phyloP scores from a whole-genome alignment of 2,888 invertebrate species.

The Leptothorax acervorum region DNA sequence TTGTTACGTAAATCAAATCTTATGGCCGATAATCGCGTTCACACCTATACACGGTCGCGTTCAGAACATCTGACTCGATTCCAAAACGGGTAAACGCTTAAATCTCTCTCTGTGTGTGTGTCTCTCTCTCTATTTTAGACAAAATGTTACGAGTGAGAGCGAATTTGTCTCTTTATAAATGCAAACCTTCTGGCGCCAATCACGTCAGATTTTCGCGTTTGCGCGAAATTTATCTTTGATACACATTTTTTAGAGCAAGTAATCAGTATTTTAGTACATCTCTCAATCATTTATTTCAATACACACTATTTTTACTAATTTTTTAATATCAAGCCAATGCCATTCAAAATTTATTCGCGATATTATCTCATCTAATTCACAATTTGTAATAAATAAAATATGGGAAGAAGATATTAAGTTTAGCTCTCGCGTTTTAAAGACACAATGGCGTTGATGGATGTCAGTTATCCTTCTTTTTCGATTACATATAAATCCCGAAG shows the following conservation, averaged over 20 bases:
- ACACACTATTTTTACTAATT: neutral
- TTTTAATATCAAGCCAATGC: neutral
- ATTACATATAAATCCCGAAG: neutral
- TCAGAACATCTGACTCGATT: constrained; percentile 10
- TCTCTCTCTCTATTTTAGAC: neutral
- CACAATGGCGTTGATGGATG: neutral
- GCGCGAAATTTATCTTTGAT: neutral
- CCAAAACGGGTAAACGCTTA: constrained; percentile 7
- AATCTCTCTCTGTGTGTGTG: too few relatives aligned
- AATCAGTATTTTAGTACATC: neutral
- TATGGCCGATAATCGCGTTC: constrained; percentile 53
- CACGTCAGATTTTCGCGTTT: neutral
- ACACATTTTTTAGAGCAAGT: neutral
- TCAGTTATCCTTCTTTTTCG: neutral
- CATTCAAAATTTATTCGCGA: neutral
- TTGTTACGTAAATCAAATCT: constrained; percentile 64
- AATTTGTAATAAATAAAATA: neutral
- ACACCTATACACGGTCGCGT: constrained; percentile 29
- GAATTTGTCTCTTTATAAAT: neutral
- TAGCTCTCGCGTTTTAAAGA: neutral
- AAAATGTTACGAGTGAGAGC: constrained; percentile 16
- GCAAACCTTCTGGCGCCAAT: neutral
- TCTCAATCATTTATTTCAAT: neutral
- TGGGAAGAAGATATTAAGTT: neutral
- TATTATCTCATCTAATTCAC: neutral